A percentile compares a stretch with the other conserved stretches of the same genome.
Conservation (phyloP, 37 sponge, comb jelly and placozoan species). For the Chondrilla cf. caribensis region DNA sequence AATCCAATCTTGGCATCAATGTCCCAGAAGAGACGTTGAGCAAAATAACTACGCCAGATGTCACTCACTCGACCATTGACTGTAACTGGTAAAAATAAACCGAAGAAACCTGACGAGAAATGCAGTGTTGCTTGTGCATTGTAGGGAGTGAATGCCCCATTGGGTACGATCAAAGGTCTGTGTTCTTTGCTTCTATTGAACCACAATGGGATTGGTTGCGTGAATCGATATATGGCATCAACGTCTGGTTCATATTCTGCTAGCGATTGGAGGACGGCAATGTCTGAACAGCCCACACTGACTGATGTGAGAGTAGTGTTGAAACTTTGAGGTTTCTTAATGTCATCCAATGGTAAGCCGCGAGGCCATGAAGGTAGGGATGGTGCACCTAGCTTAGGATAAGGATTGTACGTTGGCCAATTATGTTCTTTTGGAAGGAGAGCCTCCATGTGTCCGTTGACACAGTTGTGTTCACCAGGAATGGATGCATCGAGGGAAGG, state of each 20-base stretch:
- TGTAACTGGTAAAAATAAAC: slow-evolving; percentile 40
- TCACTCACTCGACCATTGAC: slow-evolving; percentile 45
- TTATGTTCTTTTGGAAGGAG: slow-evolving; percentile 20
- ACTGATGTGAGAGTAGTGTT: slow-evolving; percentile 9
- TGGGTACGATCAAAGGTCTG: slow-evolving; percentile 16
- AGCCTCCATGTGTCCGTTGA: not conserved
- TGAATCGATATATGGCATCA: slow-evolving; percentile 61
- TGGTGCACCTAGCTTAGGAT: slow-evolving; percentile 47
- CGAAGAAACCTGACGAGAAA: slow-evolving; percentile 26
- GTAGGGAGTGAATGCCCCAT: slow-evolving; percentile 39
- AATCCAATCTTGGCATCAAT: slow-evolving; percentile 25
- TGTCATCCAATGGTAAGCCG: slow-evolving; percentile 47
- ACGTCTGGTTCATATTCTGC: slow-evolving; percentile 64
- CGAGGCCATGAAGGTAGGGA: slow-evolving; percentile 54
- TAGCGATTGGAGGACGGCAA: slow-evolving; percentile 49
- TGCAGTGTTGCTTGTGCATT: slow-evolving; percentile 57
- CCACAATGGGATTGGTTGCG: slow-evolving; percentile 41
- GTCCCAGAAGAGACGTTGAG: slow-evolving; percentile 51
- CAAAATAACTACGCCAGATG: slow-evolving; percentile 59
- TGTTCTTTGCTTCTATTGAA: slow-evolving; percentile 18
- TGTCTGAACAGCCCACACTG: not conserved
- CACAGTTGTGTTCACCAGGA: not conserved
- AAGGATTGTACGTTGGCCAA: slow-evolving; percentile 55
- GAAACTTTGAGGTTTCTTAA: slow-evolving; percentile 3
- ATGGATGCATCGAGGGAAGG: slow-evolving; percentile 31